These are phyloP conservation scores for Bradypus variegatus DNA, from an alignment of 2,797 vertebrate genomes.

Conservation along the genomic window DNA sequence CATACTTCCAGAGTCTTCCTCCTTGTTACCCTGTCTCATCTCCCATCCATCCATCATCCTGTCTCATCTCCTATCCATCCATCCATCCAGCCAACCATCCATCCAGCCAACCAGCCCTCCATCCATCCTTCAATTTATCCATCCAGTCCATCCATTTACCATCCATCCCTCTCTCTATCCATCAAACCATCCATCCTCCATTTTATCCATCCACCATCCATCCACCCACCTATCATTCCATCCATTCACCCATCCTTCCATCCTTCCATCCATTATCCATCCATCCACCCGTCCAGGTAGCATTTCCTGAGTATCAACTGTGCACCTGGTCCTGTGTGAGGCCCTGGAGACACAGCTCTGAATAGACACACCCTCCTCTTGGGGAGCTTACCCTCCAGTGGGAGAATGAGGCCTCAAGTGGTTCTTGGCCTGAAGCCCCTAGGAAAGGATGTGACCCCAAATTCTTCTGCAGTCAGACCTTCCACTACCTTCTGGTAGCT, in stretches of 20 bases:
- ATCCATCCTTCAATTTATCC: no score
- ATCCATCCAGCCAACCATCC: rapidly evolving
- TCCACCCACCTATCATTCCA: no score
- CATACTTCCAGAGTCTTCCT: background rate
- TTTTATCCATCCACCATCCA: no score
- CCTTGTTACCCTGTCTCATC: no score
- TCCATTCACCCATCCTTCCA: no score
- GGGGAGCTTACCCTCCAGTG: background rate
- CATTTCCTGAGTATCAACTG: background rate
- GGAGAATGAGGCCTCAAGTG: background rate
- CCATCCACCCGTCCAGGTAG: background rate
- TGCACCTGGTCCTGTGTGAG: background rate
- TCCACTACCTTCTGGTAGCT: background rate
- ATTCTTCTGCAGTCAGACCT: background rate
- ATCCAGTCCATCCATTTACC: no score
- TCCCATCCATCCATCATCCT: no score
- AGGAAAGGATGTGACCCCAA: background rate
- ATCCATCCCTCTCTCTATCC: background rate
- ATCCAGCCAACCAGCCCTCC: no score
- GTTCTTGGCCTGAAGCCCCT: background rate
- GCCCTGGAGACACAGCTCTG: no score
- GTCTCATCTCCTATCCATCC: no score
- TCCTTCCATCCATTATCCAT: background rate
- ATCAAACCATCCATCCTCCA: no score
- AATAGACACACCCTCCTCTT: background rate